Evolutionary conservation across 2,797 vertebrate genomes (phyloP).

Genomic region (Peromyscus melanophrys): DNA sequence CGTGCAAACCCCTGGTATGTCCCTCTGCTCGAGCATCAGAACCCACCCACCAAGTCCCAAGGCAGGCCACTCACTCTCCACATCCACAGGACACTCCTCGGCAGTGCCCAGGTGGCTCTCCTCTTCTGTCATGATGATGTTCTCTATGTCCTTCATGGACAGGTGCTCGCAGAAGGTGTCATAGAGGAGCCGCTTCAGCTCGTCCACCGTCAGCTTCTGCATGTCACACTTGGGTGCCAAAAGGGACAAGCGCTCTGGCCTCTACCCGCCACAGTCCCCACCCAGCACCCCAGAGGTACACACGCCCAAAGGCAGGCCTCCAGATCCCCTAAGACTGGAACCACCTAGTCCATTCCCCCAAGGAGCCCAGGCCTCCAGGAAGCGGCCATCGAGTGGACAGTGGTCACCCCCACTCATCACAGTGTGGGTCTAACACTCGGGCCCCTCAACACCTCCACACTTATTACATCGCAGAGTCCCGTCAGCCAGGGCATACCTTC

Average conservation of each 20-base stretch:
- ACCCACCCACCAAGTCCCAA: fast-evolving
- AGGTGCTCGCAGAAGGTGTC: constrained; percentile 99
- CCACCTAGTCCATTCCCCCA: background rate
- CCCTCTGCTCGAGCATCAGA: fast-evolving
- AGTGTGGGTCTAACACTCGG: background rate
- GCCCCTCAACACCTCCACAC: background rate
- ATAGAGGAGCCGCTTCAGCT: constrained; percentile 97
- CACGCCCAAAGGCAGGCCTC: background rate
- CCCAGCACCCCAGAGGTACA: background rate
- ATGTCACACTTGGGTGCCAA: constrained; percentile 94
- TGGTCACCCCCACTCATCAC: background rate
- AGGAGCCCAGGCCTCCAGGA: background rate
- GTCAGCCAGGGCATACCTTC: constrained; percentile 92
- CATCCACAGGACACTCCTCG: constrained; percentile 96
- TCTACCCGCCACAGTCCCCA: background rate
- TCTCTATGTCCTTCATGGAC: constrained; percentile 99
- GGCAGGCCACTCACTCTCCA: constrained; percentile 94
- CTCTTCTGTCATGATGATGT: constrained; percentile 99
- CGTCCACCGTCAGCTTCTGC: constrained; percentile 99
- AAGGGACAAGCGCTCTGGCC: constrained; percentile 31
- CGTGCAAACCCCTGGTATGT: fast-evolving
- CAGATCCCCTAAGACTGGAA: background rate
- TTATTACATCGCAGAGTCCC: background rate
- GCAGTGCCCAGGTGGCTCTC: constrained; percentile 98
- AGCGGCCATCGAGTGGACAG: background rate